Percentiles rank a stretch among this genome's conserved stretches.
Evolutionary conservation across 2,113 vertebrate species (phyloP).

Genomic region (Trochalopteron elliotii): DNA sequence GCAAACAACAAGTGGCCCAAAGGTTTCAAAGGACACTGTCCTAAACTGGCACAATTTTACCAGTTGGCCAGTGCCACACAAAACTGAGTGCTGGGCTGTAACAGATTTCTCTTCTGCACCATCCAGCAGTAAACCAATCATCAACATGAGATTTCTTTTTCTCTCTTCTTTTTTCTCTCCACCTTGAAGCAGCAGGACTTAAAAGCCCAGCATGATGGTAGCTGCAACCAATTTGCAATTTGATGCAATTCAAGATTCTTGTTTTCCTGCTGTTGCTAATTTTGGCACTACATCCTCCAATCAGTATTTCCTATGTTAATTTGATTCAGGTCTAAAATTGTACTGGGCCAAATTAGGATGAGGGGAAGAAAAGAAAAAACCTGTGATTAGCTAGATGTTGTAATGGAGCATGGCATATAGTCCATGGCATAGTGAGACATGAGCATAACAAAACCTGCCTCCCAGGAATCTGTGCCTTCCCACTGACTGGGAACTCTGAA

Average conservation of each 20-base stretch:
- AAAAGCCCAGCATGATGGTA: slow-evolving; percentile 50
- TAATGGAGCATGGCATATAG: neutral
- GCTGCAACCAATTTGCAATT: slow-evolving; percentile 54
- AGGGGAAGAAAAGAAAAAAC: neutral
- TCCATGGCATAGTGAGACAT: neutral
- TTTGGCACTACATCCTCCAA: slow-evolving; percentile 38
- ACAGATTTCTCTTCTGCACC: neutral
- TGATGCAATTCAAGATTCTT: slow-evolving; percentile 46
- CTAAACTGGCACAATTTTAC: neutral
- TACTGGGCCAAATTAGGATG: neutral
- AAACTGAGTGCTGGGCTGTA: neutral
- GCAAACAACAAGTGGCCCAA: slow-evolving; percentile 2
- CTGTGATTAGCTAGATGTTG: neutral
- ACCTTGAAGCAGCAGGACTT: slow-evolving; percentile 36
- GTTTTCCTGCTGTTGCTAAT: slow-evolving; percentile 64
- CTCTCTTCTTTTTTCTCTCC: neutral
- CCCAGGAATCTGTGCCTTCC: neutral
- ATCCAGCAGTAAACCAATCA: neutral
- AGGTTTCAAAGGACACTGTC: neutral
- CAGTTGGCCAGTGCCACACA: neutral
- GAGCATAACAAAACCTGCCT: neutral
- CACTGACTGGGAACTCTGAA: neutral
- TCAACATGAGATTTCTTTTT: neutral
- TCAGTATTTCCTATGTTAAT: slow-evolving; percentile 43
- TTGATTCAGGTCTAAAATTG: slow-evolving; percentile 13